Evolutionary conservation across 2,113 vertebrate genomes (phyloP).

Genomic region (Zosterops japonicus): DNA sequence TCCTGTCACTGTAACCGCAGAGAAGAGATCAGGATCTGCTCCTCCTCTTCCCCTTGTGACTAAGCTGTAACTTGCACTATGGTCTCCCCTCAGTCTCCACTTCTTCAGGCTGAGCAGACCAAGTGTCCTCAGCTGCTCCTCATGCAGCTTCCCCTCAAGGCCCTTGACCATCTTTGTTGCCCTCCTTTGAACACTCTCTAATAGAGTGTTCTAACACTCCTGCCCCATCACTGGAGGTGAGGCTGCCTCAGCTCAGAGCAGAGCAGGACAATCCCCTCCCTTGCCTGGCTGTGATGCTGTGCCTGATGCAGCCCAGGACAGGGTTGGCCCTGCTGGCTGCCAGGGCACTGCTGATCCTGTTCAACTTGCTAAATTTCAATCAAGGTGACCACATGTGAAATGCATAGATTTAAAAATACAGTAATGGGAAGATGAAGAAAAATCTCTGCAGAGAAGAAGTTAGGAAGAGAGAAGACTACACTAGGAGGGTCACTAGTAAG

Average conservation of each 20-base stretch:
- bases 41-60: neutral
- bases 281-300: fast-evolving
- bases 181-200: neutral
- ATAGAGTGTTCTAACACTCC: too few species aligned
- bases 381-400: neutral
- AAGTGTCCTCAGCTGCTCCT: neutral
- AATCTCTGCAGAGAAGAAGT: neutral
- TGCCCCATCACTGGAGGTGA: neutral
- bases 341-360: neutral
- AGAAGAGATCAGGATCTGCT: neutral
- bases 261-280: neutral
- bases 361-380: neutral
- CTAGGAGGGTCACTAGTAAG: neutral
- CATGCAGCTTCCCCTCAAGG: neutral
- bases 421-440: neutral
- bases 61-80: neutral
- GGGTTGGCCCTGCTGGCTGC: fast-evolving
- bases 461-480: neutral
- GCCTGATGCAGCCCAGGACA: neutral
- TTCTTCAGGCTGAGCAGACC: neutral
- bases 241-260: neutral
- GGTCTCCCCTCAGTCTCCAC: neutral
- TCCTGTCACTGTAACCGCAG: neutral
- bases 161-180: neutral
- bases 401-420: neutral